phyloP scores from a whole-genome alignment of 1,140 invertebrate species.

The Drosophila arizonae region DNA sequence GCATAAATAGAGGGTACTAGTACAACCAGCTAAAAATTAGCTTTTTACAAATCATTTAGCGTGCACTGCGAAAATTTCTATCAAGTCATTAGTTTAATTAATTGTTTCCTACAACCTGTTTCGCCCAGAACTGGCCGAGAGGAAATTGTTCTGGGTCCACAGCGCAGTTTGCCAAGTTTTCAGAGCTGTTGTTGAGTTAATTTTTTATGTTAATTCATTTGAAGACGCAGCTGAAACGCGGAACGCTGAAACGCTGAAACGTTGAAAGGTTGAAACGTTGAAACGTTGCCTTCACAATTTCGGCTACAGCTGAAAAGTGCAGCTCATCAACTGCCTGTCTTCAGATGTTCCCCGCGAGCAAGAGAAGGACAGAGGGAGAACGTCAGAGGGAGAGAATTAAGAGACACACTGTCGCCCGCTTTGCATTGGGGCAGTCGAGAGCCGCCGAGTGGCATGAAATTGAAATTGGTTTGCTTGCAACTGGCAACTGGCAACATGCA shows the following conservation, averaged over 20 bases:
- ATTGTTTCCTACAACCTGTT: conserved; percentile 54
- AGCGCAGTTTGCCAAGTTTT: background rate
- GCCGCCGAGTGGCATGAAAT: conserved; percentile 50
- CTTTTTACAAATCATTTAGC: conserved; percentile 44
- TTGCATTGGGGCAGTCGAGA: conserved; percentile 36
- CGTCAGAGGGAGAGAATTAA: background rate
- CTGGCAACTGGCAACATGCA: conserved; percentile 20
- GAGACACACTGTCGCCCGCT: conserved; percentile 19
- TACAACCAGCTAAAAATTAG: conserved; percentile 21
- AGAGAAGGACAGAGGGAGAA: background rate
- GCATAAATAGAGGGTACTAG: too few relatives aligned
- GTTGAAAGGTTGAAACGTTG: conserved; percentile 15
- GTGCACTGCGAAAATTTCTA: conserved; percentile 42
- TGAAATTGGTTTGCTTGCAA: conserved; percentile 43
- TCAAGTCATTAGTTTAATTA: conserved; percentile 76
- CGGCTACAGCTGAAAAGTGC: conserved; percentile 51
- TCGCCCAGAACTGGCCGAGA: background rate
- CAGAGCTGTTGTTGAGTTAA: conserved; percentile 55
- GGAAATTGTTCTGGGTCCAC: background rate
- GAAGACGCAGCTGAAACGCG: conserved; percentile 32
- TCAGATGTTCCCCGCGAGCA: background rate
- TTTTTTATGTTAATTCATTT: conserved; percentile 62
- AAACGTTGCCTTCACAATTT: conserved; percentile 57
- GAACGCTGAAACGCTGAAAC: too few relatives aligned
- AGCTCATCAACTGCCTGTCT: conserved; percentile 54